Evolutionary conservation across 2,888 invertebrate genomes (phyloP).

Genomic region (Yponomeuta cagnagella): DNA sequence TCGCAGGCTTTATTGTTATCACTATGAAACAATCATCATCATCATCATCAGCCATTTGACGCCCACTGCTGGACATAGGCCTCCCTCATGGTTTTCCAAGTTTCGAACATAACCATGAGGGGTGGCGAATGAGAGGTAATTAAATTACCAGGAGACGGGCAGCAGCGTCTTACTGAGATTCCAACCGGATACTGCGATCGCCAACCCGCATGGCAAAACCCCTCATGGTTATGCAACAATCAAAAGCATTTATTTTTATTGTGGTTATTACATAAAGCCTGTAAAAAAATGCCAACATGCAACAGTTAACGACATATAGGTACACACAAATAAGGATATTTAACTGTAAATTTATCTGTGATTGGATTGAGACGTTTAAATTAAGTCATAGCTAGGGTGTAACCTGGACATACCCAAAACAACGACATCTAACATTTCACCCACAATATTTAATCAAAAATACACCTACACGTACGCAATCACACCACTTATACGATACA

Average conservation of each 20-base stretch:
- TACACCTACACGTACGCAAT: conserved; percentile 55
- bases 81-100: too few relatives aligned
- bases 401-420: conserved; percentile 69
- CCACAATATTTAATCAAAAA: conserved; percentile 51
- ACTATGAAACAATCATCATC: too few relatives aligned
- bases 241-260: not conserved
- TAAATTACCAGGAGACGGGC: too few relatives aligned
- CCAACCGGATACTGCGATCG: too few relatives aligned
- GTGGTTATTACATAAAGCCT: not conserved
- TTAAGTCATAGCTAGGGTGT: conserved; percentile 57
- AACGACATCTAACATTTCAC: conserved; percentile 69
- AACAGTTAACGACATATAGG: conserved; percentile 1
- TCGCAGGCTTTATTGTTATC: too few relatives aligned
- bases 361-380: conserved; percentile 31
- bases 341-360: conserved; percentile 74
- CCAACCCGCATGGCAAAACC: too few relatives aligned
- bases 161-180: too few relatives aligned
- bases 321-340: not conserved
- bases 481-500: conserved; percentile 66
- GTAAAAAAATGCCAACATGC: not conserved
- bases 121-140: too few relatives aligned
- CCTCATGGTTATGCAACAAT: too few relatives aligned
- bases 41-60: too few relatives aligned
- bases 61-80: too few relatives aligned
- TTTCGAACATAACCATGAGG: too few relatives aligned